Evolutionary conservation across 92 coral and sea anemone species (phyloP).

Genomic region (Actinernus sp.): DNA sequence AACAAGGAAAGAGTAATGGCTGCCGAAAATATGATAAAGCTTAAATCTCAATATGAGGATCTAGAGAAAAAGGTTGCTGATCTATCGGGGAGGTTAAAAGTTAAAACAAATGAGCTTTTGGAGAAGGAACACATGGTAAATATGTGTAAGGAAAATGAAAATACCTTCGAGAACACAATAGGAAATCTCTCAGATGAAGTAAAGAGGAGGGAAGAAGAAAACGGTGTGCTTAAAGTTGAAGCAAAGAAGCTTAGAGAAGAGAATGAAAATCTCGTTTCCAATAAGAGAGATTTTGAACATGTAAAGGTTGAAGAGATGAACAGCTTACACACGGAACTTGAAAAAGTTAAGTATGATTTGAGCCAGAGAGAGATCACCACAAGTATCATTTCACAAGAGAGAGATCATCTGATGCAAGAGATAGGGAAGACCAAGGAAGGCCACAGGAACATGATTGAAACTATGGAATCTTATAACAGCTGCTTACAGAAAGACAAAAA

Average conservation of each 20-base stretch:
- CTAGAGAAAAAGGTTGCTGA: slow-evolving; percentile 4
- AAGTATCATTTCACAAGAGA: slow-evolving; percentile 16
- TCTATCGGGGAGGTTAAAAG: not conserved
- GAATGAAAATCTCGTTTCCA: slow-evolving; percentile 32
- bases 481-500: slow-evolving; percentile 37
- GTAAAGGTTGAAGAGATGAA: slow-evolving; percentile 30
- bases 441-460: slow-evolving; percentile 24
- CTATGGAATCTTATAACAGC: slow-evolving; percentile 37
- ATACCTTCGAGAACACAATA: not conserved
- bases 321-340: slow-evolving; percentile 35
- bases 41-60: not conserved
- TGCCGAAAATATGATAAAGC: not conserved
- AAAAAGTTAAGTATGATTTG: slow-evolving; percentile 1
- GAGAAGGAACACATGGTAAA: slow-evolving; percentile 11
- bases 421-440: slow-evolving; percentile 37
- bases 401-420: slow-evolving; percentile 49
- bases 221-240: slow-evolving; percentile 23
- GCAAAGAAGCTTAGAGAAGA: slow-evolving; percentile 8
- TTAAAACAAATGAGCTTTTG: slow-evolving; percentile 6
- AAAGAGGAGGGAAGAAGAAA: not conserved
- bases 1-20: slow-evolving; percentile 6
- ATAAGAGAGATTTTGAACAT: slow-evolving; percentile 10
- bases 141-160: not conserved
- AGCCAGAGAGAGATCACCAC: slow-evolving; percentile 17
- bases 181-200: not conserved